These are phyloP conservation scores for Pogonomyrmex californicus DNA, from an alignment of 1,140 invertebrate genomes.

Conservation along the genomic window DNA sequence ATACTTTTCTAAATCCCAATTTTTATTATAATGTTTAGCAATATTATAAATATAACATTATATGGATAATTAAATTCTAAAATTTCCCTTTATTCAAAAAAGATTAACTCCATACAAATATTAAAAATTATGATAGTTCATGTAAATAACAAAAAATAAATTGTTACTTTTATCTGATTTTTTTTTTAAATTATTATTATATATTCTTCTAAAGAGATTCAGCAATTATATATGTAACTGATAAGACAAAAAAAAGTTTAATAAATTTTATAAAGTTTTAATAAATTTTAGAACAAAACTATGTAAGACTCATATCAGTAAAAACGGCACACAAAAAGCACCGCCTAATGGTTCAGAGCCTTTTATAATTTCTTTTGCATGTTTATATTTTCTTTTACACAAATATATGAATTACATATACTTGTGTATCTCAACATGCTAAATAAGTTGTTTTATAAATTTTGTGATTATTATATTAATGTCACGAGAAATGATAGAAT, in stretches of 20 bases:
- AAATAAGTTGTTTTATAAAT: constrained; percentile 4
- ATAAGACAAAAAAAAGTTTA: not conserved
- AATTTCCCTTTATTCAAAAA: not conserved
- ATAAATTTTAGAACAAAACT: not conserved
- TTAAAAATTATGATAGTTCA: constrained; percentile 29
- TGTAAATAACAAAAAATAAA: not conserved
- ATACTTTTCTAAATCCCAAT: constrained; percentile 10
- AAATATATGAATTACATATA: constrained; percentile 66
- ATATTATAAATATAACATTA: not conserved
- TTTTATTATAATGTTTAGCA: not conserved
- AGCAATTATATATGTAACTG: not conserved
- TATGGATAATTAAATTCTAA: not conserved
- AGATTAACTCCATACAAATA: not conserved
- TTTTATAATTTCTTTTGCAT: constrained; percentile 77
- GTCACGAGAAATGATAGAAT: not conserved
- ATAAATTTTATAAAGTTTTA: not conserved
- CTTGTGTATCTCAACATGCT: constrained; percentile 74
- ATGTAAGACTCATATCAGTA: constrained; percentile 80
- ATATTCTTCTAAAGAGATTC: not conserved
- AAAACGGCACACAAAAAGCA: constrained; percentile 71
- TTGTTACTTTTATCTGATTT: not conserved
- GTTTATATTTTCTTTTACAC: constrained; percentile 66
- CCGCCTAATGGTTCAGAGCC: constrained; percentile 80
- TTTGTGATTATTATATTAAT: constrained; percentile 16
- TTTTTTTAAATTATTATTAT: constrained; percentile 1